Evolutionary conservation across 2,888 invertebrate species (phyloP).

Genomic region (Adineta ricciae): DNA sequence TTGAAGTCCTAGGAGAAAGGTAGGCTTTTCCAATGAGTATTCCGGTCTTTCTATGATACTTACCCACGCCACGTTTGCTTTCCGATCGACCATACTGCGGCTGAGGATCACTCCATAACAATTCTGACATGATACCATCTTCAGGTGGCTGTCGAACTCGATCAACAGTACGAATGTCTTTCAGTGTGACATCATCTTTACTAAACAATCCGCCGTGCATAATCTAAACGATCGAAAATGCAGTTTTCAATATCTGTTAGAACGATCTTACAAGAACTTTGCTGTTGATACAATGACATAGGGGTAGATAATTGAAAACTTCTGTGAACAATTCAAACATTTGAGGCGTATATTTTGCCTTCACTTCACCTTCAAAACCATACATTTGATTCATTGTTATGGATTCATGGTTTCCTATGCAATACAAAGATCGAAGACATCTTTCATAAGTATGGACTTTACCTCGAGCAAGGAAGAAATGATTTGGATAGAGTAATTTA

Average conservation of each 20-base stretch:
- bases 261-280: constrained; percentile 60
- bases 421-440: not conserved
- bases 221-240: constrained; percentile 45
- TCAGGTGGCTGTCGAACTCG: constrained; percentile 93
- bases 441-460: constrained; percentile 42
- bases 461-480: constrained; percentile 96
- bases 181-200: constrained; percentile 79
- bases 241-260: not conserved
- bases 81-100: constrained; percentile 74
- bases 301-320: constrained; percentile 91
- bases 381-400: constrained; percentile 98
- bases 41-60: constrained; percentile 55
- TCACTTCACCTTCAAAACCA: constrained; percentile 95
- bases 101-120: constrained; percentile 97
- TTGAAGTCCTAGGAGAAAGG: not conserved
- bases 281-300: constrained; percentile 84
- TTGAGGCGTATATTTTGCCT: constrained; percentile 70
- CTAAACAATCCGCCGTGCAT: constrained; percentile 97
- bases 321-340: constrained; percentile 97
- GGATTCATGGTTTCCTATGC: constrained; percentile 88
- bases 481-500: constrained; percentile 84
- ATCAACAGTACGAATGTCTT: constrained; percentile 76
- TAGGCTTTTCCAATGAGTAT: not conserved
- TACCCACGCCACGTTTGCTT: constrained; percentile 91
- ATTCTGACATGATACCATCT: constrained; percentile 87